These are phyloP conservation scores for Muraenolepis orangiensis DNA, from an alignment of 2,797 vertebrate genomes.

Conservation along the genomic window DNA sequence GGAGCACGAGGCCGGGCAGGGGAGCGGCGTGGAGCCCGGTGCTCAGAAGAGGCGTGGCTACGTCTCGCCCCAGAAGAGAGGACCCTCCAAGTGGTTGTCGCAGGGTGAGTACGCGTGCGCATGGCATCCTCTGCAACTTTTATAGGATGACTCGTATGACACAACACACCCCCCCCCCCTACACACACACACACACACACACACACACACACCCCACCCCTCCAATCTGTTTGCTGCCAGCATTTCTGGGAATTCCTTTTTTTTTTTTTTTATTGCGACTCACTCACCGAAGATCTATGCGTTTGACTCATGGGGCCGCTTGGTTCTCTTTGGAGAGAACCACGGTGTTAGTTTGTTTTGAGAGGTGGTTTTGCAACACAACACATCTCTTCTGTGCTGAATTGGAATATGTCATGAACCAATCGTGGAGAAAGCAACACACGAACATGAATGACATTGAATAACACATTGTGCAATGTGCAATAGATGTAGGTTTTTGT, in stretches of 20 bases:
- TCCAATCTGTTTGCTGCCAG: no score
- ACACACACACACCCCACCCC: background rate
- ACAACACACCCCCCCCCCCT: background rate
- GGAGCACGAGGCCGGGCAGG: conserved; percentile 66
- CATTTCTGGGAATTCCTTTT: background rate
- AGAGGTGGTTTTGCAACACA: background rate
- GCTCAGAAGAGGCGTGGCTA: conserved; percentile 50
- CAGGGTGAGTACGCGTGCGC: conserved; percentile 41
- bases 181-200: background rate
- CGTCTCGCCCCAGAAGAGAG: conserved; percentile 54
- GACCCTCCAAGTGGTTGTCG: conserved; percentile 51
- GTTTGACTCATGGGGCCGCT: background rate
- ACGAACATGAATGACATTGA: background rate
- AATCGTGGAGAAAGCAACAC: background rate
- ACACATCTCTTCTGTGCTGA: background rate
- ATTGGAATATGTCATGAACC: background rate
- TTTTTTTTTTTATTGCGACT: background rate
- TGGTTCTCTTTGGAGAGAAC: background rate
- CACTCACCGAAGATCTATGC: background rate
- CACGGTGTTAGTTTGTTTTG: background rate
- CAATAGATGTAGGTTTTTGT: background rate
- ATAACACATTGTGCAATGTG: background rate
- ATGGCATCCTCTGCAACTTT: background rate
- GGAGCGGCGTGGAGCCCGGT: conserved; percentile 35
- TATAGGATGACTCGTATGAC: background rate